A percentile compares a stretch with the other conserved stretches of the same genome.
Conservation (phyloP, 2,888 invertebrate genomes). For the Drosophila silvestris region DNA sequence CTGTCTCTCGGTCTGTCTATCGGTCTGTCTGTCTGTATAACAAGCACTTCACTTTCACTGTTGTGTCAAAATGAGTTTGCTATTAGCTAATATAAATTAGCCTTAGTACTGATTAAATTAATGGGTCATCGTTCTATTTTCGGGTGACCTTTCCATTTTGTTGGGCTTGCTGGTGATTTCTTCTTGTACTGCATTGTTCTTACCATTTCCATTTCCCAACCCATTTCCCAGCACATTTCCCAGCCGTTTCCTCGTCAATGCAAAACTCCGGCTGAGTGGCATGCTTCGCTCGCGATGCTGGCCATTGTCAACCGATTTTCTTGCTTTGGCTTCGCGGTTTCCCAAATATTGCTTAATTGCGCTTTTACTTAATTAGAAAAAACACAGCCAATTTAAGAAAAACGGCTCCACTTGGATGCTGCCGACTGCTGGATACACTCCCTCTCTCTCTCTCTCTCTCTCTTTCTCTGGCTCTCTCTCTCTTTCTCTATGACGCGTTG, state of each 20-base stretch:
- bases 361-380: conserved; percentile 45
- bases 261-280: neutral
- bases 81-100: neutral
- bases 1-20: no score
- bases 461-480: neutral
- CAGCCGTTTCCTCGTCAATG: neutral
- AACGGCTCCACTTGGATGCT: neutral
- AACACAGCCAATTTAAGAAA: neutral
- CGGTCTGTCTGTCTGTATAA: neutral
- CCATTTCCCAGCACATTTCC: neutral
- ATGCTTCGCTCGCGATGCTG: neutral
- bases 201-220: neutral
- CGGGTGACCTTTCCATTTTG: neutral
- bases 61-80: neutral
- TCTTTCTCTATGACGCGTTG: neutral
- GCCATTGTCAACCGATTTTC: conserved; percentile 36
- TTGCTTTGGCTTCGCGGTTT: conserved; percentile 41
- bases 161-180: neutral
- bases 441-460: neutral
- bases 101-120: neutral
- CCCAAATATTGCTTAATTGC: conserved; percentile 36
- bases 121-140: neutral
- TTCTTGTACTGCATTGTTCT: neutral
- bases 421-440: neutral
- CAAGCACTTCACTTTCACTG: neutral